Evolutionary conservation across 2,797 vertebrate genomes (phyloP).

Genomic region (Macrochelys suwanniensis): DNA sequence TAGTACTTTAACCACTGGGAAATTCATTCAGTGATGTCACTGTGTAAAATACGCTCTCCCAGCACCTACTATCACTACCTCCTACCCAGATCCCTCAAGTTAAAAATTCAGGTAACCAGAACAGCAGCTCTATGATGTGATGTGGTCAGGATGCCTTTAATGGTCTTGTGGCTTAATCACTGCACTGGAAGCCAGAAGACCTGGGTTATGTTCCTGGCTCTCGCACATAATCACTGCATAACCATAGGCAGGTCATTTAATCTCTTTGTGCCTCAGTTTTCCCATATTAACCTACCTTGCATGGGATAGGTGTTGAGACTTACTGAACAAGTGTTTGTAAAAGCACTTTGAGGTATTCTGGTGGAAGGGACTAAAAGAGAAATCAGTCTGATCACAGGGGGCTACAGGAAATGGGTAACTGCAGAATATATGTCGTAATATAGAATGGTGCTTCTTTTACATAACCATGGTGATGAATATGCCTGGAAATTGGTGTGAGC

Average conservation of each 20-base stretch:
- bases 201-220: neutral
- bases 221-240: neutral
- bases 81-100: neutral
- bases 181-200: neutral
- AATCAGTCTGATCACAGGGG: neutral
- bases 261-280: neutral
- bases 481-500: neutral
- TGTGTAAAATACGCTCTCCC: neutral
- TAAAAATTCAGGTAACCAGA: neutral
- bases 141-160: neutral
- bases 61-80: neutral
- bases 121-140: neutral
- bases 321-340: neutral
- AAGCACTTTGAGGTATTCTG: neutral
- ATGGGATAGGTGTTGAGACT: neutral
- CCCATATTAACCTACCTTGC: neutral
- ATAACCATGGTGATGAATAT: neutral
- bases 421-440: neutral
- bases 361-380: neutral
- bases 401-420: neutral
- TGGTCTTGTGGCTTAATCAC: neutral
- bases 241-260: neutral
- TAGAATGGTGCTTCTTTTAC: neutral
- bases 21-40: neutral
- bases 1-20: neutral